Evolutionary conservation across 2,797 vertebrate species (phyloP).

Genomic region (Microctenopoma steveboyesi): DNA sequence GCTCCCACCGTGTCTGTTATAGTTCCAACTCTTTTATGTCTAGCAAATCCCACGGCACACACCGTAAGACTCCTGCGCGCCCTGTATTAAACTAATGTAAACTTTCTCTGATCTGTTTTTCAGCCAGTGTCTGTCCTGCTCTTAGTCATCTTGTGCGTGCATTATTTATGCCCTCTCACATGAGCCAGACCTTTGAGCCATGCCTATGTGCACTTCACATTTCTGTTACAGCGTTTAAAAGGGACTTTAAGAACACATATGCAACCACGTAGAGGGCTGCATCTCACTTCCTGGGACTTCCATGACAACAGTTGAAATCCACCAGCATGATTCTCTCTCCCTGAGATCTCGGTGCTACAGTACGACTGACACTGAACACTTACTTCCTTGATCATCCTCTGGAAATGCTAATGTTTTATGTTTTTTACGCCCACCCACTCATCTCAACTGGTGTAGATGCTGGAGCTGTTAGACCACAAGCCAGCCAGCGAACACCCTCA

Average conservation of each 20-base stretch:
- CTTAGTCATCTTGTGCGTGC: slow-evolving; percentile 4
- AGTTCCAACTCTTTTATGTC: not conserved
- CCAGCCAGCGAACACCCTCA: slow-evolving; percentile 34
- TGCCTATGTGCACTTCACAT: slow-evolving; percentile 26
- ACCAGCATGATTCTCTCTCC: not conserved
- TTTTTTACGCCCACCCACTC: slow-evolving; percentile 28
- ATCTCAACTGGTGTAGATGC: slow-evolving; percentile 37
- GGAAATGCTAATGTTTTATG: slow-evolving; percentile 49
- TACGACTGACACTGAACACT: slow-evolving; percentile 37
- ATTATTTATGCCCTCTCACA: not conserved
- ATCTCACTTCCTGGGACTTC: slow-evolving; percentile 57
- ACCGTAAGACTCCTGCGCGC: slow-evolving; percentile 1
- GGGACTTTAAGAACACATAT: slow-evolving; percentile 59
- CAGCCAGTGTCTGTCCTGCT: not conserved
- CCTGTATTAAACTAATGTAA: not conserved
- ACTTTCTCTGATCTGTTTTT: not conserved
- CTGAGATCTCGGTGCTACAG: slow-evolving; percentile 5
- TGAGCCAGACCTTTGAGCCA: slow-evolving; percentile 20
- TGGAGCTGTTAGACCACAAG: slow-evolving; percentile 25
- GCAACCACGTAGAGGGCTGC: slow-evolving; percentile 32
- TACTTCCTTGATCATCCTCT: slow-evolving; percentile 50
- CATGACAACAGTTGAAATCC: slow-evolving; percentile 65
- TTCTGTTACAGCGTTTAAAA: slow-evolving; percentile 24
- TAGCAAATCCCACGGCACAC: slow-evolving; percentile 11
- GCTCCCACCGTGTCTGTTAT: slow-evolving; percentile 39